A percentile compares a stretch with the other conserved stretches of the same genome.
Conservation (phyloP, 2,797 vertebrate genomes). For the Coregonus ussuriensis region DNA sequence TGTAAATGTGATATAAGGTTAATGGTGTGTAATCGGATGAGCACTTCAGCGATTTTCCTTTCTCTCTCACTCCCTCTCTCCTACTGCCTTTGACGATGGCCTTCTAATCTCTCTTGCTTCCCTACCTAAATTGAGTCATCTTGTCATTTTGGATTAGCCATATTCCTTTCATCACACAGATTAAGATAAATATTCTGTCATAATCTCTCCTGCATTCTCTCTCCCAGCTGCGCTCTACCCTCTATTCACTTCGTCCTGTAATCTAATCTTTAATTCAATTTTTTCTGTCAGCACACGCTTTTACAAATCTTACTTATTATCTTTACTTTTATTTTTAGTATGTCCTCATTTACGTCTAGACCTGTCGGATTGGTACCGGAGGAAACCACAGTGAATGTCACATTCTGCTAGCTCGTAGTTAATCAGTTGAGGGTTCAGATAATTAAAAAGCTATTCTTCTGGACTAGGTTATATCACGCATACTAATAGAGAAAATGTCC, state of each 20-base stretch:
- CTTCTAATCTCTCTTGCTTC: slow-evolving; percentile 40
- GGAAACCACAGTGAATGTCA: background rate
- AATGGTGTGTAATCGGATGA: slow-evolving; percentile 42
- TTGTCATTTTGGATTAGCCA: slow-evolving; percentile 50
- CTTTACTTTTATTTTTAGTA: background rate
- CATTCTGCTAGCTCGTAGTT: background rate
- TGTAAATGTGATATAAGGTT: slow-evolving; percentile 24
- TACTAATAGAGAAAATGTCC: background rate
- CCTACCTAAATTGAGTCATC: slow-evolving; percentile 22
- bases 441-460: background rate
- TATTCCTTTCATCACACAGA: slow-evolving; percentile 51
- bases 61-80: slow-evolving; percentile 27
- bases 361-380: background rate
- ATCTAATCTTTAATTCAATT: slow-evolving; percentile 27
- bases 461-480: background rate
- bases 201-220: slow-evolving; percentile 29
- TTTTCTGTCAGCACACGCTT: background rate
- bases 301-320: background rate
- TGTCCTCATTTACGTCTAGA: background rate
- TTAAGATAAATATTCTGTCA: slow-evolving; percentile 48
- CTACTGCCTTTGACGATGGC: slow-evolving; percentile 11
- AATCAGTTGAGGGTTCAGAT: background rate
- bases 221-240: slow-evolving; percentile 4
- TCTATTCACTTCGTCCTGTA: slow-evolving; percentile 22
- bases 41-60: slow-evolving; percentile 10